Evolutionary conservation across 2,888 invertebrate genomes (phyloP).

Genomic region (Leptopilina drosophilae): DNA sequence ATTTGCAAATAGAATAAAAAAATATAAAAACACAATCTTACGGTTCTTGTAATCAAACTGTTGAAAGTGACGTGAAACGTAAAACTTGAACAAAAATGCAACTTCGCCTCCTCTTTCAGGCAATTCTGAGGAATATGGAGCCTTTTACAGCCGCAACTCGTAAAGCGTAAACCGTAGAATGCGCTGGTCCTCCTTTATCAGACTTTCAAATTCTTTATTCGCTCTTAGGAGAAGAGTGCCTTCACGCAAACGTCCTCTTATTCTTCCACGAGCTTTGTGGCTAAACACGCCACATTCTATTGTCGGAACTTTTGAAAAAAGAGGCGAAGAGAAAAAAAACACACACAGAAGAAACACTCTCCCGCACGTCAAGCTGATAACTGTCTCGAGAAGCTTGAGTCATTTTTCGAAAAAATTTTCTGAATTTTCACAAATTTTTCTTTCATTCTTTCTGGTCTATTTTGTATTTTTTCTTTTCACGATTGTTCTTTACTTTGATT

Average conservation of each 20-base stretch:
- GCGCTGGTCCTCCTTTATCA: slow-evolving; percentile 40
- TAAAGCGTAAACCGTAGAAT: slow-evolving; percentile 36
- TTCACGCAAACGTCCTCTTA: slow-evolving; percentile 37
- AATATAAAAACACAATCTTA: slow-evolving; percentile 26
- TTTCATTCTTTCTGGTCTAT: too few relatives aligned
- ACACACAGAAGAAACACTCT: not conserved
- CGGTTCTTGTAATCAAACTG: slow-evolving; percentile 31
- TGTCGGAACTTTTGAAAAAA: slow-evolving; percentile 1
- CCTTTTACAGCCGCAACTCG: slow-evolving; percentile 35
- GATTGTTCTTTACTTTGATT: too few relatives aligned
- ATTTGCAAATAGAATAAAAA: not conserved
- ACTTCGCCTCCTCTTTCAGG: not conserved
- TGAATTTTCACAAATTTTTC: too few relatives aligned
- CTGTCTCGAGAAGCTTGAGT: not conserved
- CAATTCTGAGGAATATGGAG: slow-evolving; percentile 32
- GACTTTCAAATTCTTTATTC: slow-evolving; percentile 41
- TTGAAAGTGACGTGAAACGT: slow-evolving; percentile 32
- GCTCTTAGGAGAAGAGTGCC: slow-evolving; percentile 32
- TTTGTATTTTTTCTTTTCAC: too few relatives aligned
- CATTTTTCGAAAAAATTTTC: not conserved
- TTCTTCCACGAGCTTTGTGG: slow-evolving; percentile 21
- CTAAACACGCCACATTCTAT: slow-evolving; percentile 17
- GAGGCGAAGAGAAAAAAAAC: not conserved
- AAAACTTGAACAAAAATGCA: slow-evolving; percentile 36
- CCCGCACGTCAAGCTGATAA: not conserved